Conservation (phyloP, 2,797 vertebrate genomes). For the Lepus oiostolus region DNA sequence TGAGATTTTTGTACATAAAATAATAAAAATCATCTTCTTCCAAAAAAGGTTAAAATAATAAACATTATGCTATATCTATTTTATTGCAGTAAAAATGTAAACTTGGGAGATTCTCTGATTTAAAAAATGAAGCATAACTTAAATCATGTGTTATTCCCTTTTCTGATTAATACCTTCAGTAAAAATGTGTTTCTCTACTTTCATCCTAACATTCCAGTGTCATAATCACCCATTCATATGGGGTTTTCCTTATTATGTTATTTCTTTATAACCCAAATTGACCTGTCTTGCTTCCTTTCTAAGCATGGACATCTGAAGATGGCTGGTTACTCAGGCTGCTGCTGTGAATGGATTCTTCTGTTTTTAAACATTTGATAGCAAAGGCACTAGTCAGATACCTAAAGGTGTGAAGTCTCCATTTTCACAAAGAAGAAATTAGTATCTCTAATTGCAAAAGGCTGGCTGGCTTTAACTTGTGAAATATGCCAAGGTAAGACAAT, state of each 20-base stretch:
- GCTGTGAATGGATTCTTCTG: slow-evolving; percentile 45
- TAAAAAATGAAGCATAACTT: background rate
- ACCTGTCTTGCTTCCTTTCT: slow-evolving; percentile 1
- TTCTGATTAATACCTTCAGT: slow-evolving; percentile 62
- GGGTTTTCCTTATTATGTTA: background rate
- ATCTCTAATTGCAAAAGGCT: slow-evolving; percentile 57
- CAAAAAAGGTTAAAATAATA: slow-evolving; percentile 1
- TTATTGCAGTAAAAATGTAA: slow-evolving; percentile 2
- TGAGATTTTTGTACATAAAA: no score
- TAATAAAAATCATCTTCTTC: no score
- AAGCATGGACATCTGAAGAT: slow-evolving; percentile 17
- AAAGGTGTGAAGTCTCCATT: background rate
- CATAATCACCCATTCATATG: background rate
- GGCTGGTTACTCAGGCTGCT: background rate
- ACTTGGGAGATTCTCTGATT: slow-evolving; percentile 24
- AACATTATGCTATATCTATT: background rate
- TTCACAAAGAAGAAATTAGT: slow-evolving; percentile 37
- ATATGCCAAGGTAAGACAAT: slow-evolving; percentile 42
- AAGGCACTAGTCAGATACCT: slow-evolving; percentile 11
- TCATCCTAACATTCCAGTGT: slow-evolving; percentile 15
- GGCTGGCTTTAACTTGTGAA: background rate
- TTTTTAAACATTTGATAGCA: slow-evolving; percentile 48
- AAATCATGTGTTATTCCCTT: slow-evolving; percentile 36
- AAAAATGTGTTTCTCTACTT: slow-evolving; percentile 49
- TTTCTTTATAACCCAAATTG: slow-evolving; percentile 60